Percentiles rank a stretch among this genome's conserved stretches.
These are phyloP conservation scores for Notothenia coriiceps DNA, from an alignment of 2,113 vertebrate genomes.

Conservation along the genomic window DNA sequence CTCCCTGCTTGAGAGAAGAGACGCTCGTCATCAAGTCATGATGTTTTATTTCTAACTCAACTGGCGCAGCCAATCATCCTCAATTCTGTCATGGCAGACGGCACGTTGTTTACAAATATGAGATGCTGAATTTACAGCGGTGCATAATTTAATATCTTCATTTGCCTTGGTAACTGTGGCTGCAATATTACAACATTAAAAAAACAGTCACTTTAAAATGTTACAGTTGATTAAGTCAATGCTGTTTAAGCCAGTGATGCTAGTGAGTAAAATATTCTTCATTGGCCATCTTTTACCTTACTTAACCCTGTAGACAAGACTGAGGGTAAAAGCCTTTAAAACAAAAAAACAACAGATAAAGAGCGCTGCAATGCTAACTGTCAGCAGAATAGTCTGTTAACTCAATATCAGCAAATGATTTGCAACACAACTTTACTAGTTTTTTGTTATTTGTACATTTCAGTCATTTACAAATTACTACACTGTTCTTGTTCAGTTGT, in stretches of 20 bases:
- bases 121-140: conserved; percentile 13
- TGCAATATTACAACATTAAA: conserved; percentile 3
- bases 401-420: too few relatives aligned
- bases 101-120: conserved; percentile 57
- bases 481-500: not conserved
- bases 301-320: not conserved
- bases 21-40: conserved; percentile 67
- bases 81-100: conserved; percentile 57
- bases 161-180: not conserved
- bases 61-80: conserved; percentile 50
- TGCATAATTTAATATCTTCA: conserved; percentile 15
- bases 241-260: not conserved
- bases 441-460: not conserved
- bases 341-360: not conserved
- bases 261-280: too few relatives aligned
- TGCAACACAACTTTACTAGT: not conserved
- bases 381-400: too few relatives aligned
- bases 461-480: not conserved
- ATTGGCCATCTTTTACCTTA: too few relatives aligned
- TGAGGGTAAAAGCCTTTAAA: not conserved
- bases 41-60: conserved; percentile 69
- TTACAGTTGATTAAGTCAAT: not conserved
- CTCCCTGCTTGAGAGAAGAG: conserved; percentile 75
- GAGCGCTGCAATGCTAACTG: not conserved
- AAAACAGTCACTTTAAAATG: not conserved